Evolutionary conservation across 2,797 vertebrate genomes (phyloP).

Genomic region (Sphenodon punctatus): DNA sequence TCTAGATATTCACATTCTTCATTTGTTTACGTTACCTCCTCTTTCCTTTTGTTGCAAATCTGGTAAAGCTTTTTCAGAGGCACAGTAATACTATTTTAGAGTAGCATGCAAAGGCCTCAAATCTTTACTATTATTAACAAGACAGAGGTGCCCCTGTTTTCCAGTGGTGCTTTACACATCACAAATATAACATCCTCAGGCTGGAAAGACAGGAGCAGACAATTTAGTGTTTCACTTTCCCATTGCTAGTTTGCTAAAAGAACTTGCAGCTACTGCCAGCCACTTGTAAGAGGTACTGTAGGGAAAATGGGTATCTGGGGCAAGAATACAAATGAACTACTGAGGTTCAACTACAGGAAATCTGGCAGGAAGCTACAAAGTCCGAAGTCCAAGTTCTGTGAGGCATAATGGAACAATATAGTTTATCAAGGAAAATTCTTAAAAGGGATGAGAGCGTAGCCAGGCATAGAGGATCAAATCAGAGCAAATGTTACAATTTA

Average conservation of each 20-base stretch:
- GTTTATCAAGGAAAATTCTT: not conserved
- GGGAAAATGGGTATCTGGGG: not conserved
- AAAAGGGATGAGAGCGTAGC: not conserved
- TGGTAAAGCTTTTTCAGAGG: too few species aligned
- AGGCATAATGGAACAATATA: not conserved
- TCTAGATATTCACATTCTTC: too few species aligned
- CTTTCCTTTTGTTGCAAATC: too few species aligned
- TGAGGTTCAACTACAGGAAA: not conserved
- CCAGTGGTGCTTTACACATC: not conserved
- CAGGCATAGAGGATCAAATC: not conserved
- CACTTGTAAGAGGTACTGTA: not conserved
- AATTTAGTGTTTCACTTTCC: constrained; percentile 6
- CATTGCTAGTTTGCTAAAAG: constrained; percentile 16
- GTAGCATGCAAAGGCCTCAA: too few species aligned
- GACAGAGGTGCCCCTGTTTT: not conserved
- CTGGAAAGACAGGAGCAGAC: not conserved
- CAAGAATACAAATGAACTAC: too few species aligned
- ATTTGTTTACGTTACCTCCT: too few species aligned
- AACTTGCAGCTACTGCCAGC: not conserved
- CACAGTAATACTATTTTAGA: too few species aligned
- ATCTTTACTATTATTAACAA: too few species aligned
- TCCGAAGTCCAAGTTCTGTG: not conserved
- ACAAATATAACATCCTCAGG: not conserved
- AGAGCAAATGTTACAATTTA: not conserved
- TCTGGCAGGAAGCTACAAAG: not conserved